A percentile compares a stretch with the other conserved stretches of the same genome.
phyloP scores from a whole-genome alignment of 2,797 vertebrate species.

The Scyliorhinus canicula region DNA sequence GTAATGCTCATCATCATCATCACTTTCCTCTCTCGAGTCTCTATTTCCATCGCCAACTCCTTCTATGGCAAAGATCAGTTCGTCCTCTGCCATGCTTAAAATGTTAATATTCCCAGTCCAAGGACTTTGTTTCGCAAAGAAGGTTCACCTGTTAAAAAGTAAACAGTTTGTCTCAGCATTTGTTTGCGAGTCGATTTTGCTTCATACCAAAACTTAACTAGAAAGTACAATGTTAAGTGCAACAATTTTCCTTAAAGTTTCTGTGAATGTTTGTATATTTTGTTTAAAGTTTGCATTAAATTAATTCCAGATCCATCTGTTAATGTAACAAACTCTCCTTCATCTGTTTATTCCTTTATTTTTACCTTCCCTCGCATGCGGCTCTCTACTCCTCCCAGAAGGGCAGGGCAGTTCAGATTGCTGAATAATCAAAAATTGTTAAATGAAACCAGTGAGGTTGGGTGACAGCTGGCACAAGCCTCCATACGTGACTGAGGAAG shows the following conservation, averaged over 20 bases:
- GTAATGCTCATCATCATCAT: constrained; percentile 73
- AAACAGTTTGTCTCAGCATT: constrained; percentile 45
- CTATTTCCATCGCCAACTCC: constrained; percentile 63
- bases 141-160: constrained; percentile 27
- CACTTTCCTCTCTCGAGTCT: constrained; percentile 57
- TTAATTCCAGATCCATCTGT: background rate
- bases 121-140: background rate
- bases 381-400: background rate
- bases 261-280: background rate
- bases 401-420: background rate
- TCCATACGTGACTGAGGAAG: background rate
- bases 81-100: constrained; percentile 78
- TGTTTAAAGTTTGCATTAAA: background rate
- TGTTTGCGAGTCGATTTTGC: background rate
- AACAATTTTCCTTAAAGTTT: background rate
- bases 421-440: background rate
- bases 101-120: constrained; percentile 39
- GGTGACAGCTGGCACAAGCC: background rate
- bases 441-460: background rate
- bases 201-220: too few species aligned
- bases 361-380: background rate
- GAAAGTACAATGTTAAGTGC: background rate
- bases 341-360: background rate
- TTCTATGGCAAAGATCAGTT: constrained; percentile 91
- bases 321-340: background rate